Base-by-base conservation (phyloP, 2,888 invertebrate species). In the Rhingia rostrata region DNA sequence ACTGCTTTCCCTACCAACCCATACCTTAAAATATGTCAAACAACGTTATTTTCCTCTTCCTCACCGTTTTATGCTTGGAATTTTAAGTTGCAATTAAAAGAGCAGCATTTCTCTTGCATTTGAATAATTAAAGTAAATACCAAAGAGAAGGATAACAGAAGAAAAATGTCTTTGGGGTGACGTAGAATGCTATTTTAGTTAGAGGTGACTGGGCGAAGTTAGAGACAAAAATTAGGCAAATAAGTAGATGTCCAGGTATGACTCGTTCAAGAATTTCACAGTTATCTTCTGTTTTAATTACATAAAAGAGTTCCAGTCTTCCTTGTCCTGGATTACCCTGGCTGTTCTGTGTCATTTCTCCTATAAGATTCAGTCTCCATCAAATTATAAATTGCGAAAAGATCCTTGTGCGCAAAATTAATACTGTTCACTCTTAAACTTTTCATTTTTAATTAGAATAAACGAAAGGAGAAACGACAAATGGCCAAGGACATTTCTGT, bases 11-110 rank as follows among this genome's bases (percentile, higher is more conserved):
- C 10, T 14, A 0, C n/a, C 22, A 41, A 14, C 33, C n/a, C 53
- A 53, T 22, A 22, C 22, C 12, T 30, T 6, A 12, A 53, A 43
- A 33, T 51, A 41, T 53, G 45, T 47, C 66, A 53, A 66, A 51
- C 14, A 51, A 61, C 53, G 32, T 45, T 43, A 6, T 86, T 70
- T 86, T 79, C 85, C 83, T 88, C 87, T 84, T 86, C 82, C 87
- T 88, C 87, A 87, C 87, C 86, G 87, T 88, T 89, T 89, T 89
- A 88, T 88, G 89, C 87, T 88, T 87, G 89, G 90, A 90, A 89
- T 90, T 90, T 89, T 89, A 89, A 89, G 90, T 89, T 89, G 89
- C 90, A 89, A 89, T 90, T 89, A 89, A 89, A 89, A 80, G 70
- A 84, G 80, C 60, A 80, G 74, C 69, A 69, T 75, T 70, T 74